Base-by-base conservation (phyloP, 2,113 vertebrate species). In the Pseudopodoces humilis region DNA sequence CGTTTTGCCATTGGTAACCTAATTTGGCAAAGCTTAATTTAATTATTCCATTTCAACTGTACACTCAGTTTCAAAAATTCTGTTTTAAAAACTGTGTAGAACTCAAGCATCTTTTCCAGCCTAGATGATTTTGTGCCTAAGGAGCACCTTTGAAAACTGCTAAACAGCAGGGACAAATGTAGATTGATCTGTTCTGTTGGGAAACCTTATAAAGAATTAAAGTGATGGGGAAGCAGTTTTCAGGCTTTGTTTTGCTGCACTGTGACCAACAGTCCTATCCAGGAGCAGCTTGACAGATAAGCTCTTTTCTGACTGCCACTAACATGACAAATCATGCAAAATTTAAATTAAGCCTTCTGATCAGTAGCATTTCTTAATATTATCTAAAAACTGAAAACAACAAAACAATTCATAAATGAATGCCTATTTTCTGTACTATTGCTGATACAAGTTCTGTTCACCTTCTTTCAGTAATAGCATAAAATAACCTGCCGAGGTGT, bases 211-310 rank as follows among this genome's bases (percentile, higher is more conserved):
- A 72, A 91, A 94, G 91, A 94, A 94, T 89, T 75, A 75, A 92
- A 93, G 35, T 92, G 88, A 94, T 91, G 33, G 69, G 50, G 41
- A 95, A 94, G 89, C 77, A 94, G 65, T 94, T 96, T 94, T 85
- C 33, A 71, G 65, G 71, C 58, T 82, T 92, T 94, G 74, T 82
- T 96, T 92, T 76, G 53, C 67, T 58, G 58, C 25, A 19, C 47
- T 79, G 41, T 55, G 62, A 83, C 67, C 25, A 85, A 56, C 47
- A 89, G 44, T 39, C 35, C 86, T 67, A 75, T 16, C 46, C 53
- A 77, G 56, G n/a, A 79, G 39, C 71, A 67, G 67, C 78, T 43
- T 33, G 46, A 70, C 76, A 93, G 46, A 68, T 24, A 80, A 10
- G 7, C 39, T 50, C 11, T 27, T 74, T 86, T 58, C 77, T 88